phyloP scores from a whole-genome alignment of 1,140 invertebrate genomes.

The Armadillidium nasatum region DNA sequence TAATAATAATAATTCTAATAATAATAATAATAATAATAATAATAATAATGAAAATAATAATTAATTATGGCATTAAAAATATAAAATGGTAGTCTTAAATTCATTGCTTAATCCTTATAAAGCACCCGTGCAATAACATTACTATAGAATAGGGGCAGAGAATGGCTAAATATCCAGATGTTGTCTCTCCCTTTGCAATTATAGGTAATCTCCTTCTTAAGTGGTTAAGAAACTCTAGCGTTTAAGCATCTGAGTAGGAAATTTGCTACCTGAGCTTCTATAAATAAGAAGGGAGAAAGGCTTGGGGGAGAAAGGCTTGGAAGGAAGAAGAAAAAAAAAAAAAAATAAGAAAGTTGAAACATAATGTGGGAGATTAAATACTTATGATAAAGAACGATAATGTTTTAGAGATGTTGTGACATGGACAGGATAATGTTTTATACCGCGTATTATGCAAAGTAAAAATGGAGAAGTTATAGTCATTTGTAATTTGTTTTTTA shows the following conservation, averaged over 20 bases:
- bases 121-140: not conserved
- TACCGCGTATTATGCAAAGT: not conserved
- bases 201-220: conserved; percentile 5
- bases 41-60: not conserved
- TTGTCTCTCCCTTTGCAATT: conserved; percentile 6
- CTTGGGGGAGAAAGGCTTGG: not conserved
- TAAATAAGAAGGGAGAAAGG: not conserved
- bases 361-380: not conserved
- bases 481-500: not conserved
- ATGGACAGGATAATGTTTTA: too few species aligned
- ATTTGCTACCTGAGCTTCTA: conserved; percentile 3
- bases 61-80: not conserved
- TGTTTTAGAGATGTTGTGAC: not conserved
- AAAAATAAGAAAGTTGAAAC: not conserved
- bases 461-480: not conserved
- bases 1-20: conserved; percentile 1
- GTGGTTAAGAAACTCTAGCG: not conserved
- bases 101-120: not conserved
- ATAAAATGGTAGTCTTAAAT: not conserved
- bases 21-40: conserved; percentile 4
- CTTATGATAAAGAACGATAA: not conserved
- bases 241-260: conserved; percentile 1
- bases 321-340: too few species aligned
- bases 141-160: not conserved
- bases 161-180: not conserved